Evolutionary conservation across 2,888 invertebrate species (phyloP), one percentile per base, ranked within the genome.

Genomic region (Aricia artaxerxes): DNA sequence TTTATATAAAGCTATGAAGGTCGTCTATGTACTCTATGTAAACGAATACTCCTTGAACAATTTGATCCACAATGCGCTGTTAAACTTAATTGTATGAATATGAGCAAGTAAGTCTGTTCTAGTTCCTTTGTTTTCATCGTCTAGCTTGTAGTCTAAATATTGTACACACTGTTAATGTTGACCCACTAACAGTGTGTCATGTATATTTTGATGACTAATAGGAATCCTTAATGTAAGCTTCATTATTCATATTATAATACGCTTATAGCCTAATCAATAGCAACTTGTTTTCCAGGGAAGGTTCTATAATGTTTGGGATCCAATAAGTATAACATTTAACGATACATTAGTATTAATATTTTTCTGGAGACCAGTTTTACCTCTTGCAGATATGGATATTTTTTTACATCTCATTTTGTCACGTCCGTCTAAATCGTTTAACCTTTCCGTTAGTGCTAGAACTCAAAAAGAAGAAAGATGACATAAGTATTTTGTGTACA

Each of bases 41-140:
- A 69, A 69, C 69, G 35, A 69, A 69, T 69, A 69, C 69, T 35
- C 31, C 13, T 69, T 69, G 69, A 38, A 69, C 69, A 69, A 69
- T 69, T 69, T 69, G 35, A 38, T 69, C 35, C 69, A 69, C 69
- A 69, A 69, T 38, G 16, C 35, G 69, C 5, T 69, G 35, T 35
- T 69, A 69, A 35, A 31, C 64, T 11, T 64, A 64, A 35, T 64
- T 31, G 24, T 64, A 31, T 38, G 2, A 69, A 24, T 69, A 69
- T 64, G 64, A 64, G 35, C 35, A 69, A 35, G 38, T 69, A 35
- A 38, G 35, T 4, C 69, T 69, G 64, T 24, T 35, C 35, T 35
- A 69, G 16, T 69, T 69, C 16, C 35, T 69, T 69, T 69, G 69
- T 69, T 69, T 69, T 69, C 16, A 69, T 4, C 64, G 64, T 69